Conservation (phyloP, 2,888 invertebrate species). For the Entomobrya multifasciata region DNA sequence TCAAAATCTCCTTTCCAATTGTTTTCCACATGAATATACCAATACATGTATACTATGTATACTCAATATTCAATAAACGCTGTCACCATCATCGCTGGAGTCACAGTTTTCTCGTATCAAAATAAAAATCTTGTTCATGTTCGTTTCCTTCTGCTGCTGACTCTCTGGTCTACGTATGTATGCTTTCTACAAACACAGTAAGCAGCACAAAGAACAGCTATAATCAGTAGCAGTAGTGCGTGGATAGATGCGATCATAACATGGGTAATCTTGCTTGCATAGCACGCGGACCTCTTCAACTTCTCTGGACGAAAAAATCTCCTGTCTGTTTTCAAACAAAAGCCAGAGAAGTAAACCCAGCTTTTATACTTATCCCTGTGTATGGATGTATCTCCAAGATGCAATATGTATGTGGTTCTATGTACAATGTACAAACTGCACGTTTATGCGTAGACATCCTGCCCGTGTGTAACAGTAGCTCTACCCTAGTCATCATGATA, state of each 20-base stretch:
- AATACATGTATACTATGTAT: not conserved
- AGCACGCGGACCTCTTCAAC: constrained; percentile 26
- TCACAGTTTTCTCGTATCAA: no score
- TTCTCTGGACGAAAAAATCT: constrained; percentile 32
- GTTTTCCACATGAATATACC: no score
- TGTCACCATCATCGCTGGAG: no score
- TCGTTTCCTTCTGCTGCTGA: constrained; percentile 6
- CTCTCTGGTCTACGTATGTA: constrained; percentile 17
- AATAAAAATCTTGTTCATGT: not conserved
- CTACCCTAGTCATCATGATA: not conserved
- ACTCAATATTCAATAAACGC: no score
- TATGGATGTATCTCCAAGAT: not conserved
- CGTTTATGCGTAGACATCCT: not conserved
- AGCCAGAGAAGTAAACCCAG: constrained; percentile 3
- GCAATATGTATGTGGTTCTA: not conserved
- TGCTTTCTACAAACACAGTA: not conserved
- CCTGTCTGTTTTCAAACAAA: constrained; percentile 24
- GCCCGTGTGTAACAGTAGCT: not conserved
- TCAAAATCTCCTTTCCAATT: no score
- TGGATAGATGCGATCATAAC: constrained; percentile 19
- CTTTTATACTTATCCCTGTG: not conserved
- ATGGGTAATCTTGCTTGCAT: constrained; percentile 48
- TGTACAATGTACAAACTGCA: not conserved
- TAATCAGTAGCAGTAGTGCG: not conserved
- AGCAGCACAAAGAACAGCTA: not conserved